Conservation (phyloP, 1,140 invertebrate species). For the Musca vetustissima region DNA sequence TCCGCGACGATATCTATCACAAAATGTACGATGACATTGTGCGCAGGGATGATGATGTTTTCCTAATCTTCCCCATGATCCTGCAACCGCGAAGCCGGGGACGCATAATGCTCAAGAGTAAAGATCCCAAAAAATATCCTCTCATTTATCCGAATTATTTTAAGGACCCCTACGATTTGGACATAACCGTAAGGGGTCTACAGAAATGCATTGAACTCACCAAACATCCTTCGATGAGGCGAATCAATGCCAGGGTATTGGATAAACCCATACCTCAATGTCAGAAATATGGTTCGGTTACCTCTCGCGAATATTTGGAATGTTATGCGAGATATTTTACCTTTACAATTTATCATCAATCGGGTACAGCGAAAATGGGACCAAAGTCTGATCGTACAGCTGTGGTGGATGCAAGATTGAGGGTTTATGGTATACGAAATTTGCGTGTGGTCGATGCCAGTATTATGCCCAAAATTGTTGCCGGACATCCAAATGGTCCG, state of each 20-base stretch:
- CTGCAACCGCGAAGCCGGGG: slow-evolving; percentile 76
- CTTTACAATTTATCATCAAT: slow-evolving; percentile 74
- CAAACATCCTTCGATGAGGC: slow-evolving; percentile 64
- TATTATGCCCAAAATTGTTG: slow-evolving; percentile 64
- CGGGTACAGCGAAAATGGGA: slow-evolving; percentile 87
- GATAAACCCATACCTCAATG: slow-evolving; percentile 67
- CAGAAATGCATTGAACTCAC: slow-evolving; percentile 62
- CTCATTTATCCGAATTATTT: slow-evolving; percentile 83
- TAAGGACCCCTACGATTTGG: slow-evolving; percentile 62
- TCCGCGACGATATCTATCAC: slow-evolving; percentile 61
- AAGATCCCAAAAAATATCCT: slow-evolving; percentile 75
- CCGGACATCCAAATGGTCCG: slow-evolving; percentile 68
- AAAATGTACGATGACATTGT: slow-evolving; percentile 59
- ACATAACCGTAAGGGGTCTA: slow-evolving; percentile 66
- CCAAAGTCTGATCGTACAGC: slow-evolving; percentile 64
- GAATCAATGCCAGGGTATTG: slow-evolving; percentile 63
- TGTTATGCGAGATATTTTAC: slow-evolving; percentile 70
- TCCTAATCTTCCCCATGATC: slow-evolving; percentile 69
- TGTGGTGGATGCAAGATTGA: slow-evolving; percentile 71
- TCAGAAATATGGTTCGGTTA: slow-evolving; percentile 62
- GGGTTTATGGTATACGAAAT: slow-evolving; percentile 68
- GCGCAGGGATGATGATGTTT: slow-evolving; percentile 57
- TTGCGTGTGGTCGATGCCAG: slow-evolving; percentile 76
- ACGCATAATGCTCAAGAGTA: slow-evolving; percentile 66
- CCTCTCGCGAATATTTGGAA: slow-evolving; percentile 72